Evolutionary conservation across 2,888 invertebrate species (phyloP).

Genomic region (Prionchulus punctatus): DNA sequence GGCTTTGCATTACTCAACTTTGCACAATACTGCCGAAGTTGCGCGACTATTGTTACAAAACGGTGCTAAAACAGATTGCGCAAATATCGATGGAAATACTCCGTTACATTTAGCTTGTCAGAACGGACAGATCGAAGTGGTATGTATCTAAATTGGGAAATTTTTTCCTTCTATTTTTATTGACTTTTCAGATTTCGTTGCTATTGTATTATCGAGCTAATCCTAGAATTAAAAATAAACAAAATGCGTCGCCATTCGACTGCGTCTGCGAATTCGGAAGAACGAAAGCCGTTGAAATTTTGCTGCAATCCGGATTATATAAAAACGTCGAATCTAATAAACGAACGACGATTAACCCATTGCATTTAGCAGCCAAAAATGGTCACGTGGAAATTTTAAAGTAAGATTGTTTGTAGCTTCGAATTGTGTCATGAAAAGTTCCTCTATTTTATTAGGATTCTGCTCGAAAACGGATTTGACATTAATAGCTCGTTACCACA

Average conservation of each 20-base stretch:
- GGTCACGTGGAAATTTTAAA: constrained; percentile 24
- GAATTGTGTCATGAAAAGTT: too few relatives aligned
- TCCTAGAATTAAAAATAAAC: constrained; percentile 33
- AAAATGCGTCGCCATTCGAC: constrained; percentile 37
- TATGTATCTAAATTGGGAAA: too few relatives aligned
- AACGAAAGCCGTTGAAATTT: neutral
- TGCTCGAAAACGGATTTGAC: too few relatives aligned
- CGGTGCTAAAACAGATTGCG: constrained; percentile 29
- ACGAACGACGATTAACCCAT: constrained; percentile 2
- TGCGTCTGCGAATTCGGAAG: constrained; percentile 40
- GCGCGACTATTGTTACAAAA: constrained; percentile 30
- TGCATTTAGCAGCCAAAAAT: constrained; percentile 22
- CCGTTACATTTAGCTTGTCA: constrained; percentile 35
- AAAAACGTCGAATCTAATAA: too few relatives aligned
- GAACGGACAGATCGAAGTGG: constrained; percentile 34
- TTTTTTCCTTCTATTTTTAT: too few relatives aligned
- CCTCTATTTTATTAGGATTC: too few relatives aligned
- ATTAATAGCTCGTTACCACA: too few relatives aligned
- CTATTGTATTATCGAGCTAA: constrained; percentile 36
- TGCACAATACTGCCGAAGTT: constrained; percentile 32
- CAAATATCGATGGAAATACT: constrained; percentile 29
- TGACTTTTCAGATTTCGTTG: constrained; percentile 36
- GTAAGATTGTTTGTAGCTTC: too few relatives aligned
- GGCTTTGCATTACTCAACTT: constrained; percentile 34
- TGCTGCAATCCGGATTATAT: too few relatives aligned